Conservation (phyloP, 2,113 vertebrate species). For the Rallus limicola region DNA sequence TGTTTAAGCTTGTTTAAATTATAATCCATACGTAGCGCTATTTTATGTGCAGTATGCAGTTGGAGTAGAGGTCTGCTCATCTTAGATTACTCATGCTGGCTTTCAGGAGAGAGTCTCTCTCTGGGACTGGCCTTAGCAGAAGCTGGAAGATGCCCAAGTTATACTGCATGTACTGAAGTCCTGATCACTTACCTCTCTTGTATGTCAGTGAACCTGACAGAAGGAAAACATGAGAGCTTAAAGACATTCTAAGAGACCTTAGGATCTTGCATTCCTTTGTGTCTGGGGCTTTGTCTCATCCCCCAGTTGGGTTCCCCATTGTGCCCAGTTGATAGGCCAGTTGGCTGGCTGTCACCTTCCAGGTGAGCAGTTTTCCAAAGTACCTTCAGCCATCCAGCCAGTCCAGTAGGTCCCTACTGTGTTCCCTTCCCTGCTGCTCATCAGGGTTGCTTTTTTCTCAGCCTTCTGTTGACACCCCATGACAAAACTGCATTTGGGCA, state of each 20-base stretch:
- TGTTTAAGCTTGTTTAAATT: not conserved
- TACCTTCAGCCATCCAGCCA: not conserved
- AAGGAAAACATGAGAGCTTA: not conserved
- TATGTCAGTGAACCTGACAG: not conserved
- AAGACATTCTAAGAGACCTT: not conserved
- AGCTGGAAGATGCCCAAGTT: not conserved
- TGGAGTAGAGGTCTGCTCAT: not conserved
- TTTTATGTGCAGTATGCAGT: not conserved
- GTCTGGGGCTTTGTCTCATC: not conserved
- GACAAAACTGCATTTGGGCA: not conserved
- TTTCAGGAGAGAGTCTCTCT: not conserved
- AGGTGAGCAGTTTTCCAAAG: not conserved
- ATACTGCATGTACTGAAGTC: not conserved
- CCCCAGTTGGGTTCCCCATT: not conserved
- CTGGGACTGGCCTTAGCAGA: not conserved
- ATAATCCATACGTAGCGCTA: no score
- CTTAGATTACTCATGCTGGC: not conserved
- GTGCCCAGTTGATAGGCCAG: not conserved
- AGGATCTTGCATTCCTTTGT: not conserved
- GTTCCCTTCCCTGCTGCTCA: not conserved
- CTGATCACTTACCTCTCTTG: not conserved
- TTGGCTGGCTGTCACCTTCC: not conserved
- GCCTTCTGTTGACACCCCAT: not conserved
- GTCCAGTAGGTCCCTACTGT: not conserved
- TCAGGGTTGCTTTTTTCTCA: not conserved